Conservation (phyloP, 2,888 invertebrate genomes). For the Cephus rjabovi region DNA sequence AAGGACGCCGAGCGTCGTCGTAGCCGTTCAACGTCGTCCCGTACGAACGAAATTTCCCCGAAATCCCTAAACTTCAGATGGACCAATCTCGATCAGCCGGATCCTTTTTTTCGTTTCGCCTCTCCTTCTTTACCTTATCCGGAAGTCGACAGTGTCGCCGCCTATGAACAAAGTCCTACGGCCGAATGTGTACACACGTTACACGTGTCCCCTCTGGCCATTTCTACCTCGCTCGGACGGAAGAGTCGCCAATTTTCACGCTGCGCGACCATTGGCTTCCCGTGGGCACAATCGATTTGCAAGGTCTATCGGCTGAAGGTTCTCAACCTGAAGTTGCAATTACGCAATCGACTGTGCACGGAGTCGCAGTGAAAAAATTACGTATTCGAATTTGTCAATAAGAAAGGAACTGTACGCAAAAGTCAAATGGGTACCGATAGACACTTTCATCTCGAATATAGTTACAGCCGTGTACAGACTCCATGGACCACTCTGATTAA, state of each 20-base stretch:
- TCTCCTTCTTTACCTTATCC: not conserved
- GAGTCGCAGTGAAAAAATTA: not conserved
- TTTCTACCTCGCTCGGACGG: not conserved
- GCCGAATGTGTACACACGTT: not conserved
- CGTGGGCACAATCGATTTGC: not conserved
- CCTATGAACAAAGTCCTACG: not conserved
- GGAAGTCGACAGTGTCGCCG: not conserved
- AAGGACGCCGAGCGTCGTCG: not conserved
- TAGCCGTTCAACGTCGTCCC: not conserved
- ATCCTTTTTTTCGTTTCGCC: not conserved
- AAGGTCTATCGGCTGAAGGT: not conserved
- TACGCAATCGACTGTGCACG: not conserved
- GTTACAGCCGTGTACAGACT: accelerated
- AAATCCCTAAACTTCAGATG: not conserved
- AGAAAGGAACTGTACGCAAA: not conserved
- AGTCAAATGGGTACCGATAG: not conserved
- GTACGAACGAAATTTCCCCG: not conserved
- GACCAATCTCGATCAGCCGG: not conserved
- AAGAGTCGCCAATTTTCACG: not conserved
- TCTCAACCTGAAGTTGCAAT: not conserved
- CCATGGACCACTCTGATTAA: not conserved
- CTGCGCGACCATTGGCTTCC: not conserved
- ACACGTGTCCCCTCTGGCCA: not conserved
- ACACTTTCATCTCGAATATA: not conserved
- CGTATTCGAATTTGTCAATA: not conserved